Evolutionary conservation across 2,888 invertebrate species (phyloP).

Genomic region (Mimas tiliae): DNA sequence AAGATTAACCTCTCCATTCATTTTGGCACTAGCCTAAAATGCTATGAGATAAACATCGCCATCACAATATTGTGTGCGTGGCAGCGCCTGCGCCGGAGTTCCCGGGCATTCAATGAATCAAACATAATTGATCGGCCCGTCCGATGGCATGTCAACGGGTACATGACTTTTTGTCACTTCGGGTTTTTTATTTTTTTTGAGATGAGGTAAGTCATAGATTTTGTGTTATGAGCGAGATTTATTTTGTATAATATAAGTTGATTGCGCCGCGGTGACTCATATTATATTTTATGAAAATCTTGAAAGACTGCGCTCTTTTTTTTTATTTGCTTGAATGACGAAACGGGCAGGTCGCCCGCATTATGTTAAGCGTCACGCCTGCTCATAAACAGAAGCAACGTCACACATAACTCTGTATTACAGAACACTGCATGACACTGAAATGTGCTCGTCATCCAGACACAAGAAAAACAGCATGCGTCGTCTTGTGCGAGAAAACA

Average conservation of each 20-base stretch:
- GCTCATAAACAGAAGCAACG: too few relatives aligned
- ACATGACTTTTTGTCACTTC: constrained; percentile 72
- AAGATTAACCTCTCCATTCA: constrained; percentile 9
- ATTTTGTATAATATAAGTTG: neutral
- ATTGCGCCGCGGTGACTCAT: too few relatives aligned
- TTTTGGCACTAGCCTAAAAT: constrained; percentile 24
- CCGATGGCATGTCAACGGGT: constrained; percentile 59
- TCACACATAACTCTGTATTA: too few relatives aligned
- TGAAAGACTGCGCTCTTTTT: too few relatives aligned
- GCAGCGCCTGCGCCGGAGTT: constrained; percentile 53
- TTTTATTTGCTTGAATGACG: too few relatives aligned
- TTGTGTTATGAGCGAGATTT: neutral
- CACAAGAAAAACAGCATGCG: too few relatives aligned
- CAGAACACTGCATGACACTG: too few relatives aligned
- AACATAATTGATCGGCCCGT: constrained; percentile 76
- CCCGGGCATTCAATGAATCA: constrained; percentile 72
- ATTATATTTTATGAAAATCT: too few relatives aligned
- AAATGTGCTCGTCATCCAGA: too few relatives aligned
- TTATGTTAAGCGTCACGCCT: too few relatives aligned
- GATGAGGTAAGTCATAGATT: neutral
- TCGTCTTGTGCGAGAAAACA: too few relatives aligned
- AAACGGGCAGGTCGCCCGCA: too few relatives aligned
- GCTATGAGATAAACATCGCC: constrained; percentile 68
- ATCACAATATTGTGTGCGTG: constrained; percentile 79
- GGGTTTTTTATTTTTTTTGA: neutral